Base-by-base conservation (phyloP, 2,888 invertebrate genomes). In the Agrochola lota region DNA sequence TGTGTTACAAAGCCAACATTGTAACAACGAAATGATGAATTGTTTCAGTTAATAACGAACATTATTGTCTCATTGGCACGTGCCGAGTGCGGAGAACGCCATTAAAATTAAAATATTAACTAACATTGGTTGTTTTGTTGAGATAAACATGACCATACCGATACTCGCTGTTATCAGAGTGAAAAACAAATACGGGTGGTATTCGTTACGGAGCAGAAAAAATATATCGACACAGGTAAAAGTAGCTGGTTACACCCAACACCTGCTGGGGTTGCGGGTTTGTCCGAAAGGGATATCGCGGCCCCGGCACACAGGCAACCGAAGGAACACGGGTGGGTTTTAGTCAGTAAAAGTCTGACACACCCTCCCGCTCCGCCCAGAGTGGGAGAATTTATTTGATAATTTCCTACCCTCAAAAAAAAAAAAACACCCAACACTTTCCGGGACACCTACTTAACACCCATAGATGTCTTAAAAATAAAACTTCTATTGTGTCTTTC, bases 31-130 rank as follows among this genome's bases (percentile, higher is more conserved):
- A 75, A 84, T 74, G 7, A 66, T 71, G 4, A 67, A 86, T 78
- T 86, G 71, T 86, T 74, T 67, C 46, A 63, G 68, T 69, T 74
- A 57, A 83, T 82, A 82, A 74, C 64, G 46, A 74, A 70, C 66
- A 86, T 67, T 70, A 71, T 77, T 77, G 68, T 62, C 69, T 55
- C 74, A 62, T 12, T 4, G 66, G 71, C 84, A 67, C 72, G 74
- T 23, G 46, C 46, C 20, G 20, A 63, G 30, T 59, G 62, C 35
- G 23, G 40, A n/a, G n/a, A 72, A 59, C 15, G n/a, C 52, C 55
- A 57, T 66, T 49, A 12, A 81, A 73, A 78, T 83, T 52, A 70
- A 83, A 83, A 83, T 67, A 26, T 78, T 79, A 78, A 86, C 71
- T 71, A 72, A 78, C 60, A n/a, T 62, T 52, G 46, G 40, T 52